Evolutionary conservation across 2,888 invertebrate species (phyloP).

Genomic region (Temnothorax rugatulus): DNA sequence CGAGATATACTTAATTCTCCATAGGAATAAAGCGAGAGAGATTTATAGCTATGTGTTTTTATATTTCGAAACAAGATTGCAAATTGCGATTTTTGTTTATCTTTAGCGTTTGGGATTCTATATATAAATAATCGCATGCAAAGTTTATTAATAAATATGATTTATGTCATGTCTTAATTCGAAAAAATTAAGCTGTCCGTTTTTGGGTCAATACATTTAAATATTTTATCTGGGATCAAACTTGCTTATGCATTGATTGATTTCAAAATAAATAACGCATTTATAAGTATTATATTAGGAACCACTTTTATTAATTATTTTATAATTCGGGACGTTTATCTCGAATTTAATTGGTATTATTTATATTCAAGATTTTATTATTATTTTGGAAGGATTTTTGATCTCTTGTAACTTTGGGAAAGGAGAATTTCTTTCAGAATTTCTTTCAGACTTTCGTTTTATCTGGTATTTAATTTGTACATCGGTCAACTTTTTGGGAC

Average conservation of each 20-base stretch:
- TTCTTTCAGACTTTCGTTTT: too few species aligned
- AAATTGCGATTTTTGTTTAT: neutral
- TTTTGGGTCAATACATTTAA: neutral
- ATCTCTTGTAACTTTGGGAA: too few species aligned
- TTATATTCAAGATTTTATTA: neutral
- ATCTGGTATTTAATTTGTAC: too few species aligned
- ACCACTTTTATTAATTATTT: neutral
- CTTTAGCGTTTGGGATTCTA: neutral
- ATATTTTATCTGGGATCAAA: neutral
- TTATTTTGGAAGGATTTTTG: neutral
- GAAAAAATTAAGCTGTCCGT: neutral
- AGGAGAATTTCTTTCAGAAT: too few species aligned
- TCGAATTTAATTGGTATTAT: neutral
- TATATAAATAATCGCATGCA: neutral
- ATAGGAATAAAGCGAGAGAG: neutral
- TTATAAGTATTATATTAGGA: too few species aligned
- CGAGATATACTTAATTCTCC: conserved; percentile 8
- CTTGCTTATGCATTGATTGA: too few species aligned
- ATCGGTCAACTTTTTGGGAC: too few species aligned
- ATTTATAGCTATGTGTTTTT: conserved; percentile 3
- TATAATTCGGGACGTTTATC: neutral
- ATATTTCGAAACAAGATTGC: neutral
- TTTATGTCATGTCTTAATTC: neutral
- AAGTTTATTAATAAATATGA: neutral
- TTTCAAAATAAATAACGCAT: too few species aligned